A percentile compares a stretch with the other conserved stretches of the same genome.
Conservation (phyloP, 2,113 vertebrate genomes). For the Uria lomvia region DNA sequence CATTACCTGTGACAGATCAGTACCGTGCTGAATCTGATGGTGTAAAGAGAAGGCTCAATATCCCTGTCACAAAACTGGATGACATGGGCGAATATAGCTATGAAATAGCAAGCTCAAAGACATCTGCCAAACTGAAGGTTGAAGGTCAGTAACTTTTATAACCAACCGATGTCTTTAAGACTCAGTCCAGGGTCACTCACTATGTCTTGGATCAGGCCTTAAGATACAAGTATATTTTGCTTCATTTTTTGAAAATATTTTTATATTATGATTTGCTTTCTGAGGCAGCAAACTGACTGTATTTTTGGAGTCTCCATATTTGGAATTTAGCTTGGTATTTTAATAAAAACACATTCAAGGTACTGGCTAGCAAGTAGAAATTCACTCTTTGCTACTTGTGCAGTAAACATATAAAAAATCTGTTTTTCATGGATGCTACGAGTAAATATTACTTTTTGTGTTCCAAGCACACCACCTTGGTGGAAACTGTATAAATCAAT, state of each 20-base stretch:
- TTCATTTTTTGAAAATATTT: neutral
- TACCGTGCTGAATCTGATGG: slow-evolving; percentile 81
- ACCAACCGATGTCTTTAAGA: neutral
- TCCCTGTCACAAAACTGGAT: slow-evolving; percentile 83
- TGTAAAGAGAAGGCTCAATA: slow-evolving; percentile 82
- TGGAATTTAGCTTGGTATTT: neutral
- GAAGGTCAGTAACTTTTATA: slow-evolving; percentile 81
- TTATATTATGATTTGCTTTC: neutral
- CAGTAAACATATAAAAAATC: neutral
- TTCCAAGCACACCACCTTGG: neutral
- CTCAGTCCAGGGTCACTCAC: neutral
- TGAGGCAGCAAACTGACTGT: neutral
- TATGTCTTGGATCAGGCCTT: neutral
- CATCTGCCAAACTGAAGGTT: slow-evolving; percentile 89
- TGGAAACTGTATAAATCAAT: neutral
- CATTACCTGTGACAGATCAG: slow-evolving; percentile 78
- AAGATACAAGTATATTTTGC: neutral
- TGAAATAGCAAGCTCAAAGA: slow-evolving; percentile 94
- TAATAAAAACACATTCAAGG: neutral
- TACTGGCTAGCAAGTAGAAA: neutral
- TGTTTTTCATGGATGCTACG: neutral
- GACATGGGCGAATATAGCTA: slow-evolving; percentile 95
- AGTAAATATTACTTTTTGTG: neutral
- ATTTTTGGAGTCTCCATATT: neutral
- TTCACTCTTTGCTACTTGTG: neutral